Percentiles rank a stretch among this genome's conserved stretches.
Conservation (phyloP, 2,888 invertebrate species). For the Chymomyza caudatula region DNA sequence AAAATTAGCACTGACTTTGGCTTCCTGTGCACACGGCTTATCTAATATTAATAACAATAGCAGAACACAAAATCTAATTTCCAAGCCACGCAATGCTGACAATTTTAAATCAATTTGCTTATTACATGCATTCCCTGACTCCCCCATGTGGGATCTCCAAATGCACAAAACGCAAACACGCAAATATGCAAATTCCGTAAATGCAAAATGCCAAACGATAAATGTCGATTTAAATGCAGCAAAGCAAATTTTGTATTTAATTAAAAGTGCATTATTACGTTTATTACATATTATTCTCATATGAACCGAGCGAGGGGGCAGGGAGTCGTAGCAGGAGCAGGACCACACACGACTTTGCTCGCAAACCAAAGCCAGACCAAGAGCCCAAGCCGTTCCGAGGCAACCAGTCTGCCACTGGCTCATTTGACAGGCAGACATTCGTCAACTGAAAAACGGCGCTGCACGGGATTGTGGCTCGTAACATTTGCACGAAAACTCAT, state of each 20-base stretch:
- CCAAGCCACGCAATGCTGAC: constrained; percentile 52
- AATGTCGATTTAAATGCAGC: constrained; percentile 49
- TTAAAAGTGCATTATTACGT: constrained; percentile 70
- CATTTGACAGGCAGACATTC: constrained; percentile 61
- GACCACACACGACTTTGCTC: not conserved
- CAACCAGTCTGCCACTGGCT: constrained; percentile 24
- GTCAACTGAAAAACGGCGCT: constrained; percentile 36
- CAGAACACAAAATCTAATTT: constrained; percentile 54
- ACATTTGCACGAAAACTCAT: constrained; percentile 69
- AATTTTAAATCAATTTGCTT: constrained; percentile 64
- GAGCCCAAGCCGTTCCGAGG: constrained; percentile 1
- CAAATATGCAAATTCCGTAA: constrained; percentile 48
- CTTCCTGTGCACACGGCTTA: constrained; percentile 10
- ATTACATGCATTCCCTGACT: constrained; percentile 40
- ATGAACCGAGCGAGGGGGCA: constrained; percentile 18
- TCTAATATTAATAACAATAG: constrained; percentile 27
- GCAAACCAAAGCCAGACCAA: not conserved
- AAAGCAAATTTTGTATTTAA: constrained; percentile 50
- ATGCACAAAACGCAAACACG: constrained; percentile 37
- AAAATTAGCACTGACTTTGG: not conserved
- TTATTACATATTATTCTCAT: constrained; percentile 42
- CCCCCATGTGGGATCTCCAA: constrained; percentile 24
- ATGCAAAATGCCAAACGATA: constrained; percentile 32
- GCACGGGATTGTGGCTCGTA: constrained; percentile 43
- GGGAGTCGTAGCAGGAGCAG: not conserved